Base-by-base conservation (phyloP, 2,888 invertebrate species). In the Noctua comes region DNA sequence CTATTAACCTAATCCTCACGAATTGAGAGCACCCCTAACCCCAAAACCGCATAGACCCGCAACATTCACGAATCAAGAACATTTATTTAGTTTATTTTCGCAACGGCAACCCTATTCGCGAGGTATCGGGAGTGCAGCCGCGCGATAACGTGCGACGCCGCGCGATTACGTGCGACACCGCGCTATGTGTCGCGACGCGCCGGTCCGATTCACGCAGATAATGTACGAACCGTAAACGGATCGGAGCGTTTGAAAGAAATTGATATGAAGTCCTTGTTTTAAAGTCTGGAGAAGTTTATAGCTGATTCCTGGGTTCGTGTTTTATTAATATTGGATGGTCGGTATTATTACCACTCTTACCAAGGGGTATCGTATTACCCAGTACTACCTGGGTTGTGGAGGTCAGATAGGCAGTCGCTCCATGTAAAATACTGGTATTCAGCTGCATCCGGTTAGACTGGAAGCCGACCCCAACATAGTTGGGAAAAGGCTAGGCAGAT, bases 161-260 rank as follows among this genome's bases (percentile, higher is more conserved):
- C 80, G 86, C 79, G 88, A 89, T 88, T 89, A 87, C 84, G 86
- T 51, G 85, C 83, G 88, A 87, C 90, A 85, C 88, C 85, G 85
- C 80, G 86, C 79, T 78, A 78, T 84, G 79, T 82, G 80, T 80
- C 78, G 85, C 80, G 73, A 78, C 76, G 80, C 68, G 79, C 84
- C 83, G 83, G 86, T 80, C 86, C 83, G 92, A 92, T 91, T 90
- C 91, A 89, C 86, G 85, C 87, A 87, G 92, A 92, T 91, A 91
- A 86, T 87, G 87, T 83, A 84, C 85, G 88, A 85, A 88, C 88
- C 88, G 91, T 91, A 91, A 91, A 92, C 89, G 89, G 88, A 90
- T 89, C 90, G 88, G 77, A 86, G 82, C 80, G 81, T 88, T 87
- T 90, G 88, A 88, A 91, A 90, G 91, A 92, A 92, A 92, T 91